Evolutionary conservation across 2,888 invertebrate species (phyloP), one percentile per base, ranked within the genome.

Genomic region (Eupithecia dodoneata): DNA sequence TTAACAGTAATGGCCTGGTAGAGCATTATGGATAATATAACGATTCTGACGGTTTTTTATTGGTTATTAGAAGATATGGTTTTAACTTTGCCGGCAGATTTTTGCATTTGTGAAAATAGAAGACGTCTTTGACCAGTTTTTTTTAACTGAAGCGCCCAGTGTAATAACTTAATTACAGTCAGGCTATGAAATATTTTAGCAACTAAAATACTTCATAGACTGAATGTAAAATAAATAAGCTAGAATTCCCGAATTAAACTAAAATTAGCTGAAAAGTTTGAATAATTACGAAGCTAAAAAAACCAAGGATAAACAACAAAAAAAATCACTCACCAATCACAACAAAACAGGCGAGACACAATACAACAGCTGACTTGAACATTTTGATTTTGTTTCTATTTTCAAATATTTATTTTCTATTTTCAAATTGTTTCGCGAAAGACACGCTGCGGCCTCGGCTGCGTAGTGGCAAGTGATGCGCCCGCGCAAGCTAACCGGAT

Each of bases 381-480:
- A 94, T 94, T 83, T 86, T 88, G 2, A n/a, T 44, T 44, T 45
- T 15, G 41, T 67, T 9, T 79, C 78, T 74, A 75, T 78, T 44
- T 59, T 65, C 10, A 67, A 15, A 67, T 42, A 59, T 59, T 59
- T 10, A n/a, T 44, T 44, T n/a, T 79, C 77, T 73, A 30, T 75
- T 79, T 81, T 78, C 80, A 82, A 83, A 69, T 79, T 78, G 76
- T 80, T 83, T 84, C 81, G 84, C 85, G 83, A 83, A 81, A 76
- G 77, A 77, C 87, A 87, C 85, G 88, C 85, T 88, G 86, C 90
- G 88, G 87, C 87, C 81, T 78, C 86, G 90, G 85, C 85, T 83
- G 93, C 89, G 87, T 81, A 89, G 87, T 87, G 83, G 86, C 89
- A 87, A 94, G 89, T 94, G 94, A 89, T 89, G 93, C 90, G 91